Evolutionary conservation across 2,113 vertebrate genomes (phyloP), one percentile per base, ranked within the genome.

Genomic region (Cichladusa arquata): DNA sequence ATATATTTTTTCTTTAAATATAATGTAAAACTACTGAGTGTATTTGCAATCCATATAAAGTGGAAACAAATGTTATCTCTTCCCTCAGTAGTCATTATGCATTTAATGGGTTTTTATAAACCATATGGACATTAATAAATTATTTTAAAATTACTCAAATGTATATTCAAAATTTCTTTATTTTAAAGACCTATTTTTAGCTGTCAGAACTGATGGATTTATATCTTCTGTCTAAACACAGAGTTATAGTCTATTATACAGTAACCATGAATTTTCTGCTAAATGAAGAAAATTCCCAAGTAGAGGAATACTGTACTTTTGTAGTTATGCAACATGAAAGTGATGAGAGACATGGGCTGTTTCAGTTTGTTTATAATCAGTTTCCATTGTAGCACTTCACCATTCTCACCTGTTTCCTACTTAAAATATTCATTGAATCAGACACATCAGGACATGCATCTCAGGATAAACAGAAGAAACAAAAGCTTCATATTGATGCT

Each of bases 401-500:
- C n/a, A 88, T 79, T 95, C n/a, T 83, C 14, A 86, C 23, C 13
- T 74, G 64, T 79, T 93, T 96, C 70, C 79, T 93, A 8, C 61
- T 73, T 67, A 83, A 74, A 93, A 50, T 92, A 80, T 83, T 96
- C 45, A 89, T 56, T 66, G 61, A 95, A 96, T 92, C 8, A 56
- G 61, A 74, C 57, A 65, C 13, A 81, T 24, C 40, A 40, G 69
- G 15, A 73, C 69, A 72, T 23, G 40, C 11, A 76, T 58, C 48
- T 95, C n/a, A 73, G 64, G 61, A 79, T 82, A 8, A 84, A 93
- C 3, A 60, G 26, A 94, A 94, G n/a, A 96, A 97, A 61, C 28
- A 80, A 74, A 97, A 87, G 15, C 64, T 86, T 94, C 76, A 60
- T 23, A 38, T 9, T 69, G 28, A 18, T 71, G 16, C 66, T 90